Conservation (phyloP, 2,888 invertebrate species). For the Cremastinae sp. region DNA sequence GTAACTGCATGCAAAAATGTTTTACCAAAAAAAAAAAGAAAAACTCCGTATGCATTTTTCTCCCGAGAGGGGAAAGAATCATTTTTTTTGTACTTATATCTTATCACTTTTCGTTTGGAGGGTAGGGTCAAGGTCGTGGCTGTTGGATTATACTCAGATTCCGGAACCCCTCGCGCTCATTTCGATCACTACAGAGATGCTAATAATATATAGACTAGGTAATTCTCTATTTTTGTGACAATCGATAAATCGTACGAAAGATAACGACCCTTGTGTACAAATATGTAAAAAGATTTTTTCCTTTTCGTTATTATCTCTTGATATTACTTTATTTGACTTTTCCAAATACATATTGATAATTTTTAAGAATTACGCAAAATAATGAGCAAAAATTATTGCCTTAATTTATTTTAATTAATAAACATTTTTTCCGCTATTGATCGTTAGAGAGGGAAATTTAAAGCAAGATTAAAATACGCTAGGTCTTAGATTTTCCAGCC, state of each 20-base stretch:
- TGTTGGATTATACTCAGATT: constrained; percentile 36
- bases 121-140: constrained; percentile 40
- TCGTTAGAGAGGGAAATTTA: constrained; percentile 15
- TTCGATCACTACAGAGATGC: background rate
- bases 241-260: constrained; percentile 20
- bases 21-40: too few species aligned
- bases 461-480: background rate
- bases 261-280: background rate
- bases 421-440: constrained; percentile 5
- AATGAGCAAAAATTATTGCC: too few species aligned
- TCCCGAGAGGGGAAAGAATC: background rate
- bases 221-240: constrained; percentile 17
- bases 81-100: constrained; percentile 2
- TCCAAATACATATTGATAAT: too few species aligned
- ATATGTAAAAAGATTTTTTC: background rate
- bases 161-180: background rate
- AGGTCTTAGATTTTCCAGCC: background rate
- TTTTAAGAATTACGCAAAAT: too few species aligned
- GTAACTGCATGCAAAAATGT: too few species aligned
- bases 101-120: constrained; percentile 19
- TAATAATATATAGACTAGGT: background rate
- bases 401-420: background rate
- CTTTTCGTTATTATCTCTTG: background rate
- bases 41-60: background rate
- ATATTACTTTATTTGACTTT: too few species aligned